Percentiles rank a stretch among this genome's conserved stretches.
Conservation (phyloP, 2,888 invertebrate species). For the Drosophila subquinaria region DNA sequence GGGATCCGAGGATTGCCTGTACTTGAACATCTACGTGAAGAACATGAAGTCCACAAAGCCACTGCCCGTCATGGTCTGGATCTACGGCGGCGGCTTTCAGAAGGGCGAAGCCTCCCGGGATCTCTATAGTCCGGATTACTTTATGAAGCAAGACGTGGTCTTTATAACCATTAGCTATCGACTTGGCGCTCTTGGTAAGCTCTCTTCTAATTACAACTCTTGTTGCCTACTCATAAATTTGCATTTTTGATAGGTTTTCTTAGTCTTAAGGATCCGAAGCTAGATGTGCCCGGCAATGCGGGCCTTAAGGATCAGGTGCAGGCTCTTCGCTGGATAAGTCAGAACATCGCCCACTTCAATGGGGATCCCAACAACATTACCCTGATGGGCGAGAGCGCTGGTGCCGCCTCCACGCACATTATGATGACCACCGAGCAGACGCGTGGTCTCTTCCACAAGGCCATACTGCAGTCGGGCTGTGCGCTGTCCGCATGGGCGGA, state of each 20-base stretch:
- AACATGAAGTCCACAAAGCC: conserved; percentile 64
- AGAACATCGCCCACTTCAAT: conserved; percentile 86
- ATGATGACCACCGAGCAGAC: conserved; percentile 86
- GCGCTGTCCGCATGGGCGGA: conserved; percentile 80
- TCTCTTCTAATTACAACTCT: accelerated
- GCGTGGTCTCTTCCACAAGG: conserved; percentile 84
- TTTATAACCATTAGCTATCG: conserved; percentile 86
- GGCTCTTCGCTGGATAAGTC: conserved; percentile 86
- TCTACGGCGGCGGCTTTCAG: conserved; percentile 86
- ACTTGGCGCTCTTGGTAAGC: conserved; percentile 85
- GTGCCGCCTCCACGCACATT: conserved; percentile 85
- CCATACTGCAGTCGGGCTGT: conserved; percentile 83
- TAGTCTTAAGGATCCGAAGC: conserved; percentile 85
- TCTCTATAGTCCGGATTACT: conserved; percentile 85
- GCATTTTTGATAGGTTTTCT: conserved; percentile 85
- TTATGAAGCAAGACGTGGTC: conserved; percentile 86
- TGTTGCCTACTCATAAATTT: too few relatives aligned
- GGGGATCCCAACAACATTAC: conserved; percentile 87
- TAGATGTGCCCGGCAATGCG: conserved; percentile 87
- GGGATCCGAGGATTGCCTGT: conserved; percentile 87
- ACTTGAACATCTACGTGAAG: conserved; percentile 86
- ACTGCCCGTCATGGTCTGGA: conserved; percentile 86
- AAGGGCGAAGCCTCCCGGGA: conserved; percentile 85
- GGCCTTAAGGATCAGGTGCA: conserved; percentile 87
- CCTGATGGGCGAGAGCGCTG: conserved; percentile 87